Percentiles rank a stretch among this genome's conserved stretches.
Evolutionary conservation across 2,888 invertebrate species (phyloP).

Genomic region (Plusia festucae): DNA sequence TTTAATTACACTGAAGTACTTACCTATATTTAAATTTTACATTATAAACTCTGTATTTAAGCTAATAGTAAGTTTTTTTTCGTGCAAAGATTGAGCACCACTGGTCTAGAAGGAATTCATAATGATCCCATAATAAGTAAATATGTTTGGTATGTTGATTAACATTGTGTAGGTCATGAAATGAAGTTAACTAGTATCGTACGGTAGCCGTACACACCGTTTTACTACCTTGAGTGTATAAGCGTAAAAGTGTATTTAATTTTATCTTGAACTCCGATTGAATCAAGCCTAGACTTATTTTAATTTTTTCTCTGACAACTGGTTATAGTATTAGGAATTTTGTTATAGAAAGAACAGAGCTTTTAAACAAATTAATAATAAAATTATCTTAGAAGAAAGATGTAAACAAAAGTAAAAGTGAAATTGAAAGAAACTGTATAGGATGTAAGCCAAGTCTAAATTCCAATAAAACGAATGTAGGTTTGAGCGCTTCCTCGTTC

Average conservation of each 20-base stretch:
- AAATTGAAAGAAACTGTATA: no score
- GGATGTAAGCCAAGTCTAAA: not conserved
- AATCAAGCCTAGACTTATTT: not conserved
- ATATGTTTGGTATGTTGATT: conserved; percentile 29
- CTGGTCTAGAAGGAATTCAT: not conserved
- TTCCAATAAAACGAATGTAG: not conserved
- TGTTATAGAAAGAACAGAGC: not conserved
- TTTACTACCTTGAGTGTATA: not conserved
- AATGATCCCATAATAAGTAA: conserved; percentile 4
- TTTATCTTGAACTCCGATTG: not conserved
- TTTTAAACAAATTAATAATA: no score
- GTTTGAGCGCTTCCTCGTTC: not conserved
- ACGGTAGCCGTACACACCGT: not conserved
- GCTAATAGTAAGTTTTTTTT: not conserved
- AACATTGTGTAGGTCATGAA: conserved; percentile 48
- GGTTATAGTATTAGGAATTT: not conserved
- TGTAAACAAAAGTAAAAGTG: no score
- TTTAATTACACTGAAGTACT: no score
- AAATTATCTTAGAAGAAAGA: no score
- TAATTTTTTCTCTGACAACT: not conserved
- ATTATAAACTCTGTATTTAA: no score
- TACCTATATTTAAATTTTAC: no score
- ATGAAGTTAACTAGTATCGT: conserved; percentile 9
- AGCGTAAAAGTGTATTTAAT: not conserved
- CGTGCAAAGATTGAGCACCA: not conserved